A percentile compares a stretch with the other conserved stretches of the same genome.
Conservation (phyloP, 2,888 invertebrate genomes). For the Antheraea yamamai region DNA sequence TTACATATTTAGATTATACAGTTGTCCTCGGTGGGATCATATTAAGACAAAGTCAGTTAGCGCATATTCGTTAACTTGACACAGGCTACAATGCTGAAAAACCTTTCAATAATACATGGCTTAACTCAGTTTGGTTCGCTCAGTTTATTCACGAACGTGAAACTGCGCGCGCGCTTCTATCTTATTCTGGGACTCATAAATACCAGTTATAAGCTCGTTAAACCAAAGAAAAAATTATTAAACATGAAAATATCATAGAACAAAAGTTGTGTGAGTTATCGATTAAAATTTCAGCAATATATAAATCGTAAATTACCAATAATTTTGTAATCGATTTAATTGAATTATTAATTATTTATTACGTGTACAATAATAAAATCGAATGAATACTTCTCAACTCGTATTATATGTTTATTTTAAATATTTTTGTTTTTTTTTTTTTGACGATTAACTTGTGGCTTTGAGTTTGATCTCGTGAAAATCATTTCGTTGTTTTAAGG, state of each 20-base stretch:
- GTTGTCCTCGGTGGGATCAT: constrained; percentile 31
- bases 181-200: not conserved
- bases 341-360: not conserved
- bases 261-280: not conserved
- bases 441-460: not conserved
- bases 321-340: not conserved
- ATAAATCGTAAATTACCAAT: not conserved
- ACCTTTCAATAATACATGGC: constrained; percentile 37
- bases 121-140: constrained; percentile 29
- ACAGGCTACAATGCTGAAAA: constrained; percentile 44
- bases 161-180: constrained; percentile 42
- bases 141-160: constrained; percentile 47
- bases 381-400: not conserved
- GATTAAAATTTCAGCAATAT: not conserved
- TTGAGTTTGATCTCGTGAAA: no score
- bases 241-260: not conserved
- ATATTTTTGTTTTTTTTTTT: not conserved
- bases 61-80: constrained; percentile 39
- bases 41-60: constrained; percentile 41
- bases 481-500: no score
- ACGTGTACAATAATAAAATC: not conserved
- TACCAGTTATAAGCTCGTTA: not conserved
- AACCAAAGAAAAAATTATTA: not conserved
- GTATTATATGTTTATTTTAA: not conserved
- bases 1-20: constrained; percentile 8